Percentiles rank a stretch among this genome's conserved stretches.
These are phyloP conservation scores for Psammodynastes pulverulentus DNA, from an alignment of 2,113 vertebrate genomes.

Conservation along the genomic window DNA sequence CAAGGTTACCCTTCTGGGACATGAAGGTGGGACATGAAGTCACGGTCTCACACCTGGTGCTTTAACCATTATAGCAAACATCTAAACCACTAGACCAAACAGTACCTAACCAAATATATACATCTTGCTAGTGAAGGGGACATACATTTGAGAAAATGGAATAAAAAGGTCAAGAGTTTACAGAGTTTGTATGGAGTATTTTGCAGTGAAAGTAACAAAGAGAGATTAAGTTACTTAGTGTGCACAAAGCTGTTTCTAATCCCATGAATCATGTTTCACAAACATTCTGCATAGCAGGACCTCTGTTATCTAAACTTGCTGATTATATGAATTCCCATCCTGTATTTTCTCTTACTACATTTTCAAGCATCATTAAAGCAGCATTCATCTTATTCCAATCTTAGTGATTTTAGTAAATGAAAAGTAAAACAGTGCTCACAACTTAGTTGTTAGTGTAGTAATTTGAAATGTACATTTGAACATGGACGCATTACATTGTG, in stretches of 20 bases:
- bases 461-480: background rate
- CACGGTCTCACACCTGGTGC: background rate
- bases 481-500: background rate
- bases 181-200: background rate
- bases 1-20: background rate
- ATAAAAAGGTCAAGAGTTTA: background rate
- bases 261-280: slow-evolving; percentile 1
- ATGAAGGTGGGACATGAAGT: background rate
- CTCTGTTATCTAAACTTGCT: background rate
- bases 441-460: background rate
- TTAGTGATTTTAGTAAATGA: background rate
- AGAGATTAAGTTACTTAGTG: background rate
- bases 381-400: background rate
- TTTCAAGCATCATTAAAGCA: background rate
- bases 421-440: background rate
- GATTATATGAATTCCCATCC: background rate
- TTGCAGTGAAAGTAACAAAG: background rate
- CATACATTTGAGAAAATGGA: background rate
- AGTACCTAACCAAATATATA: background rate
- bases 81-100: background rate
- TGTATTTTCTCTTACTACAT: background rate
- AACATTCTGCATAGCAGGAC: background rate
- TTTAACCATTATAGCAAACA: background rate
- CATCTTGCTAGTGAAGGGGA: background rate
- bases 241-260: background rate